Conservation (phyloP, 2,888 invertebrate genomes). For the Alitta virens region DNA sequence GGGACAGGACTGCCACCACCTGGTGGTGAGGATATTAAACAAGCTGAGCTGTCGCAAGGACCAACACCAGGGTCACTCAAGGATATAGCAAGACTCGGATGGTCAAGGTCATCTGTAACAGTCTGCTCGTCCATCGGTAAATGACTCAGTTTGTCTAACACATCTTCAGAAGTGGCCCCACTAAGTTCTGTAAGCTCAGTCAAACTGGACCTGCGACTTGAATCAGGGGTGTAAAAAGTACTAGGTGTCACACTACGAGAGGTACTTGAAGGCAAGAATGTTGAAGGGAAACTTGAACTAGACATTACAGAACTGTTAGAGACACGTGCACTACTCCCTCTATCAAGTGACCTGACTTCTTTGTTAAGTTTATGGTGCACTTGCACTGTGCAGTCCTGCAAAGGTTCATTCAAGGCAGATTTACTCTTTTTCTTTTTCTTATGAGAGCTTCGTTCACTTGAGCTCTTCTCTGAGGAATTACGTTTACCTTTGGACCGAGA, state of each 20-base stretch:
- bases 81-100: no score
- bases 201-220: conserved; percentile 13
- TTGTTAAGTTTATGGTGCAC: no score
- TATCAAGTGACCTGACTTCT: no score
- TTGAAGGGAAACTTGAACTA: not conserved
- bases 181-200: conserved; percentile 3
- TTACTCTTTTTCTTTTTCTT: not conserved
- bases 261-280: not conserved
- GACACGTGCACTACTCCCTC: no score
- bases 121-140: not conserved
- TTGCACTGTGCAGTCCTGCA: not conserved
- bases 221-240: conserved; percentile 14
- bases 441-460: not conserved
- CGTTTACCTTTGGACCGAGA: not conserved
- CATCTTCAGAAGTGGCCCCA: not conserved
- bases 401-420: not conserved
- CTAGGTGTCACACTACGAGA: conserved; percentile 12
- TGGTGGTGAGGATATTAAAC: no score
- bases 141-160: no score
- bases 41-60: no score
- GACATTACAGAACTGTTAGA: no score
- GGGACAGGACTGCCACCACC: not conserved
- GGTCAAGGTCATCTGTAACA: not conserved
- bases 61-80: no score
- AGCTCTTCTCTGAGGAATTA: not conserved